These are phyloP conservation scores for Drosophila pseudoobscura DNA, from an alignment of 1,140 invertebrate genomes.

Conservation along the genomic window DNA sequence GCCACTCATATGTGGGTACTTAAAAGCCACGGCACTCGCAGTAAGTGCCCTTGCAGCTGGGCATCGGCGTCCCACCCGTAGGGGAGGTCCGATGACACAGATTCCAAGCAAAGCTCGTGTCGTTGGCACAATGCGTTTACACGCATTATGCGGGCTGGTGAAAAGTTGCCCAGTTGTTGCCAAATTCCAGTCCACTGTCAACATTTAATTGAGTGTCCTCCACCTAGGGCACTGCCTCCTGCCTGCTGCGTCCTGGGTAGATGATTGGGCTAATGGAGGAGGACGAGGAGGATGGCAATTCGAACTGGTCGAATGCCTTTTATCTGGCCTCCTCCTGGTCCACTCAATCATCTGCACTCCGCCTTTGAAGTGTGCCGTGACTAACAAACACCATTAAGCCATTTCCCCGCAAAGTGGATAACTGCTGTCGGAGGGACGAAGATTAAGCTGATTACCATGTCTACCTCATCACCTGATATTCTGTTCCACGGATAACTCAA, in stretches of 20 bases:
- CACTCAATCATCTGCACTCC: too few species aligned
- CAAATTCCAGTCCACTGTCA: slow-evolving; percentile 16
- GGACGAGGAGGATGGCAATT: slow-evolving; percentile 11
- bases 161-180: slow-evolving; percentile 53
- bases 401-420: too few species aligned
- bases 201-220: slow-evolving; percentile 61
- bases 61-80: not conserved
- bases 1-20: slow-evolving; percentile 41
- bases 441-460: too few species aligned
- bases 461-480: too few species aligned
- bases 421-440: too few species aligned
- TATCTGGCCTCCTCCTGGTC: slow-evolving; percentile 12
- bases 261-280: slow-evolving; percentile 65
- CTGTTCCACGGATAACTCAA: too few species aligned
- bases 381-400: too few species aligned
- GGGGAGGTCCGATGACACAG: slow-evolving; percentile 59
- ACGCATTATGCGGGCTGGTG: slow-evolving; percentile 12
- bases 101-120: slow-evolving; percentile 29
- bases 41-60: slow-evolving; percentile 54
- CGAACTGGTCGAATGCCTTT: slow-evolving; percentile 21
- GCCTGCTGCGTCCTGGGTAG: not conserved
- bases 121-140: slow-evolving; percentile 4
- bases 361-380: not conserved
- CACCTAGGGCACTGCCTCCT: slow-evolving; percentile 21
- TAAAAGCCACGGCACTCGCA: slow-evolving; percentile 58